Base-by-base conservation (phyloP, 2,113 vertebrate species). In the Sceloporus tristichus region DNA sequence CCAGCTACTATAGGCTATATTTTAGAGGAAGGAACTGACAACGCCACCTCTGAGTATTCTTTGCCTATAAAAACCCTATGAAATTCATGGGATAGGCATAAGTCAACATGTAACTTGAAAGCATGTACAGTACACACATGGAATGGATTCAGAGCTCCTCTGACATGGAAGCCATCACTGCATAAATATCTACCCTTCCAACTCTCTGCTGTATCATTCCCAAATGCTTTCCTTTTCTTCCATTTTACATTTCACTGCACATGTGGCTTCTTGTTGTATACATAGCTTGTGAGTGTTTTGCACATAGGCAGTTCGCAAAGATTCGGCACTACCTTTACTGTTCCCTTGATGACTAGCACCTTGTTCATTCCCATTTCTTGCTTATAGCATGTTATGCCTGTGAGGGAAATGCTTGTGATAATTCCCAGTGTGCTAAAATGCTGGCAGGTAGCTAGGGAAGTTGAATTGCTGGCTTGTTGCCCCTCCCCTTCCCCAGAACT, bases 291-390 rank as follows among this genome's bases (percentile, higher is more conserved):
- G 78, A 34, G 74, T 74, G 66, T 85, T 65, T 11, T 87, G 77
- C 85, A 78, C 85, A 79, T 54, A 48, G 16, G 0, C 84, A 83
- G 75, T 86, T 74, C 71, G 78, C 18, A 87, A 5, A 65, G 59
- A 27, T 86, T 68, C 78, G 85, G 83, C 88, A 77, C 86, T 89
- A 3, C 13, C 40, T 53, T 66, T 13, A 21, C 18, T 4, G 16
- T n/a, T 38, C 71, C 23, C 83, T 42, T 66, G 56, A 65, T 7
- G 19, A 68, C 10, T 25, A 5, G 7, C 42, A 6, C 23, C 83
- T 90, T 75, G 40, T 90, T 71, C 48, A 80, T 56, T 91, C 62
- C 13, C 29, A 40, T 65, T 29, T 66, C 70, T 88, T 82, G 79
- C 71, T 82, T 53, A 38, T 70, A 40, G n/a, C 40, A 18, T 65